phyloP scores from a whole-genome alignment of 2,888 invertebrate genomes.

The Volucella zonaria region DNA sequence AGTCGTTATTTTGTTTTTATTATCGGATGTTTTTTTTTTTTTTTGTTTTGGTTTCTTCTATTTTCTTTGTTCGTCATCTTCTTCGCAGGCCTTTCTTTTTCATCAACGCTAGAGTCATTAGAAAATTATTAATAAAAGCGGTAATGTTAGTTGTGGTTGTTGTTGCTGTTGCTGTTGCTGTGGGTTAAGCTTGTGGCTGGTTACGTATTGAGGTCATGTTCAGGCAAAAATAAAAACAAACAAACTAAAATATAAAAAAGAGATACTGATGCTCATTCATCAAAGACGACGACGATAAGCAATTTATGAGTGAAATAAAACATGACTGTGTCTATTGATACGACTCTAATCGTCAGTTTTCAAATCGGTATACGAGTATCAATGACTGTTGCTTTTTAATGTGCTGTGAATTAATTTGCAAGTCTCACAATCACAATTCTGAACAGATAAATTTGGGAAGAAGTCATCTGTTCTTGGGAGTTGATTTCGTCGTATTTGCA shows the following conservation, averaged over 20 bases:
- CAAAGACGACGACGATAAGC: slow-evolving; percentile 25
- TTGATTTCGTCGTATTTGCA: too few species aligned
- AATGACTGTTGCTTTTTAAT: slow-evolving; percentile 36
- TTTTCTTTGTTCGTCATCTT: slow-evolving; percentile 11
- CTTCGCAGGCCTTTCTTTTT: slow-evolving; percentile 67
- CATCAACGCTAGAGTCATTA: slow-evolving; percentile 33
- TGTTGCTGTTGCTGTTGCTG: not conserved
- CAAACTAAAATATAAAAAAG: slow-evolving; percentile 18
- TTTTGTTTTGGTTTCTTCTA: not conserved
- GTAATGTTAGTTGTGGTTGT: slow-evolving; percentile 2
- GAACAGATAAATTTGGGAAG: too few species aligned
- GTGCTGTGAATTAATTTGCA: too few species aligned
- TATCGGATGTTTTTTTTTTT: slow-evolving; percentile 27
- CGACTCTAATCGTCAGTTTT: slow-evolving; percentile 20
- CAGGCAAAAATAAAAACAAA: slow-evolving; percentile 36
- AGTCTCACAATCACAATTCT: too few species aligned
- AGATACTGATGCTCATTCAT: slow-evolving; percentile 18
- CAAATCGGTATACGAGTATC: not conserved
- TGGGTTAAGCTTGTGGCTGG: slow-evolving; percentile 33
- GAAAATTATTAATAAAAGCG: slow-evolving; percentile 46
- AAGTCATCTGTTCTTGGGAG: too few species aligned
- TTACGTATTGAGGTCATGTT: slow-evolving; percentile 63
- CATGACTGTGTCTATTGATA: not conserved
- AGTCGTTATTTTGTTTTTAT: slow-evolving; percentile 50
- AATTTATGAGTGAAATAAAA: slow-evolving; percentile 14